Evolutionary conservation across 2,113 vertebrate species (phyloP).

Genomic region (Fregetta grallaria): DNA sequence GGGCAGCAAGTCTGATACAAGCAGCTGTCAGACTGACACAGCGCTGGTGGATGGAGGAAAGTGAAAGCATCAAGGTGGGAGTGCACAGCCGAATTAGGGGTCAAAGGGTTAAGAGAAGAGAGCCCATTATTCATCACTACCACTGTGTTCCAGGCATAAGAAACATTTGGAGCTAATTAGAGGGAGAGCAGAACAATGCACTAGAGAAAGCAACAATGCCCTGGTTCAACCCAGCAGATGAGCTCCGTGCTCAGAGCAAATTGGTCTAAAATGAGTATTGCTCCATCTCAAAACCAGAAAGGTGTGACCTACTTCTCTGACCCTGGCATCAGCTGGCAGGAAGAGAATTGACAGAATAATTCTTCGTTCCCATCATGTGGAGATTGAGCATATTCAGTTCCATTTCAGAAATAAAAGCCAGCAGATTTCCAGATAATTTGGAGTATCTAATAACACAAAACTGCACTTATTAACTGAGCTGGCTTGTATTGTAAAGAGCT

Average conservation of each 20-base stretch:
- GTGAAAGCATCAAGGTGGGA: slow-evolving; percentile 46
- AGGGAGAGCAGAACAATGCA: slow-evolving; percentile 61
- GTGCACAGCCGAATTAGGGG: slow-evolving; percentile 28
- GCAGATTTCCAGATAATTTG: slow-evolving; percentile 15
- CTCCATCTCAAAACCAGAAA: slow-evolving; percentile 59
- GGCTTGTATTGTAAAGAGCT: not conserved
- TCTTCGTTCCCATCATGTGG: not conserved
- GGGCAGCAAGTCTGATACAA: not conserved
- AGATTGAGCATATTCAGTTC: not conserved
- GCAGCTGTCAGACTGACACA: not conserved
- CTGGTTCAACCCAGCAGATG: slow-evolving; percentile 61
- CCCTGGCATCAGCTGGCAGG: slow-evolving; percentile 60
- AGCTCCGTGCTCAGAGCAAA: slow-evolving; percentile 61
- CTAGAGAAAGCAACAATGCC: slow-evolving; percentile 65
- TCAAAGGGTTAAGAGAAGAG: slow-evolving; percentile 56
- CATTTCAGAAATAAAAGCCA: slow-evolving; percentile 43
- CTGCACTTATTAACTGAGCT: not conserved
- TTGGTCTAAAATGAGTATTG: slow-evolving; percentile 64
- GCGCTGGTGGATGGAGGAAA: not conserved
- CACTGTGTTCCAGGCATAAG: slow-evolving; percentile 50
- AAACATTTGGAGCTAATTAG: slow-evolving; percentile 69
- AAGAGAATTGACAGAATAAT: slow-evolving; percentile 41
- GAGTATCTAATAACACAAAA: slow-evolving; percentile 14
- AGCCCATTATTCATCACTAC: slow-evolving; percentile 56
- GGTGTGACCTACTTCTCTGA: slow-evolving; percentile 60